These are phyloP conservation scores for Phyto melanocephala DNA, from an alignment of 2,888 invertebrate species.

Conservation along the genomic window DNA sequence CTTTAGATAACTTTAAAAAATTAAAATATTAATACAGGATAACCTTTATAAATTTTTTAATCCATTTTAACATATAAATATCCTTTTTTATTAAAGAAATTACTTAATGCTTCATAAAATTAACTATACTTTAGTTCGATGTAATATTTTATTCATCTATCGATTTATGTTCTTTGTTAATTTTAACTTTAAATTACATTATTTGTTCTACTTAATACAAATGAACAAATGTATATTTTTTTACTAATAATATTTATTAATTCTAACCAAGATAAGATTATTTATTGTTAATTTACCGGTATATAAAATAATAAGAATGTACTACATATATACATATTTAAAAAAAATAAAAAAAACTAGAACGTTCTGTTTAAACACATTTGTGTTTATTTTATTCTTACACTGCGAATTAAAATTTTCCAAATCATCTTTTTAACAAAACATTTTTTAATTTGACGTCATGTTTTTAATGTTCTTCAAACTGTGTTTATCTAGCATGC, in stretches of 20 bases:
- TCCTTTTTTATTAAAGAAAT: no score
- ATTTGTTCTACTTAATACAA: no score
- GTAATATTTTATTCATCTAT: neutral
- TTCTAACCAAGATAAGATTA: conserved; percentile 3
- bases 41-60: no score
- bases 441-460: neutral
- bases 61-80: no score
- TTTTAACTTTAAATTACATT: no score
- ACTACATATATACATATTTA: neutral
- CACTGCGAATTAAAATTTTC: neutral
- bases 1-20: no score
- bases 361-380: neutral
- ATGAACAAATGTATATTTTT: neutral
- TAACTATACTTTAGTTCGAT: no score
- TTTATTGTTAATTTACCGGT: neutral
- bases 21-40: no score
- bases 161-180: no score
- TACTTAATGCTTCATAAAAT: no score
- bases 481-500: conserved; percentile 1
- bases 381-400: neutral
- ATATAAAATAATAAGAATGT: neutral
- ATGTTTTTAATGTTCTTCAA: neutral
- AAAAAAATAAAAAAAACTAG: neutral
- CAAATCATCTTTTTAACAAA: neutral
- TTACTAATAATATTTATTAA: neutral